Conservation (phyloP, 1,140 invertebrate genomes). For the Solenopsis invicta region DNA sequence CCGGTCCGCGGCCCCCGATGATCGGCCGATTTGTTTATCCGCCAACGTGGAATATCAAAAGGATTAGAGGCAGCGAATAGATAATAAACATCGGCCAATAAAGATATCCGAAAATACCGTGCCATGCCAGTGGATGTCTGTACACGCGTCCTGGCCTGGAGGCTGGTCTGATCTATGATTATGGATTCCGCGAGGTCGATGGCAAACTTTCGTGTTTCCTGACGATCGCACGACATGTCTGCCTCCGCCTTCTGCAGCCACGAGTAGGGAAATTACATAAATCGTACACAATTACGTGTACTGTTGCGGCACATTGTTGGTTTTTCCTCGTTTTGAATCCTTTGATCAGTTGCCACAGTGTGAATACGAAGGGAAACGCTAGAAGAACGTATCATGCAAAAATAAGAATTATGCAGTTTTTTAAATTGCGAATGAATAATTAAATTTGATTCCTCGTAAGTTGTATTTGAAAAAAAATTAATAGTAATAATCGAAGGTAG, state of each 20-base stretch:
- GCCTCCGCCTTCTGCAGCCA: constrained; percentile 4
- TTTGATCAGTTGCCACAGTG: not conserved
- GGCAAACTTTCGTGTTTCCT: constrained; percentile 64
- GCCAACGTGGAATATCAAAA: constrained; percentile 82
- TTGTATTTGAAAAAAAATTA: not conserved
- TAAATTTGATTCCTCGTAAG: not conserved
- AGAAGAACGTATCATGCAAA: not conserved
- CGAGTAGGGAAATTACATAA: constrained; percentile 15
- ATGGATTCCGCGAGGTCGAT: constrained; percentile 78
- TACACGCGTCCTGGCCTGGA: constrained; percentile 20
- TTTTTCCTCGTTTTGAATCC: not conserved
- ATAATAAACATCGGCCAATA: constrained; percentile 84
- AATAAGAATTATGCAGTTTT: not conserved
- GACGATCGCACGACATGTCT: constrained; percentile 44
- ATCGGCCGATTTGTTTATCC: constrained; percentile 81
- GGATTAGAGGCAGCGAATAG: constrained; percentile 80
- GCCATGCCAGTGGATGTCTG: constrained; percentile 54
- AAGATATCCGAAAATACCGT: constrained; percentile 82
- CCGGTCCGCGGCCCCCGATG: constrained; percentile 58
- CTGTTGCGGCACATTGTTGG: not conserved
- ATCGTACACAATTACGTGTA: not conserved
- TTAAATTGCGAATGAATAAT: not conserved
- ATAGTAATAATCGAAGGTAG: not conserved
- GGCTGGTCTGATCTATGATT: constrained; percentile 79
- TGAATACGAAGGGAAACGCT: not conserved